Evolutionary conservation across 1,140 invertebrate genomes (phyloP), one percentile per base, ranked within the genome.

Genomic region (Neodiprion pinetum): DNA sequence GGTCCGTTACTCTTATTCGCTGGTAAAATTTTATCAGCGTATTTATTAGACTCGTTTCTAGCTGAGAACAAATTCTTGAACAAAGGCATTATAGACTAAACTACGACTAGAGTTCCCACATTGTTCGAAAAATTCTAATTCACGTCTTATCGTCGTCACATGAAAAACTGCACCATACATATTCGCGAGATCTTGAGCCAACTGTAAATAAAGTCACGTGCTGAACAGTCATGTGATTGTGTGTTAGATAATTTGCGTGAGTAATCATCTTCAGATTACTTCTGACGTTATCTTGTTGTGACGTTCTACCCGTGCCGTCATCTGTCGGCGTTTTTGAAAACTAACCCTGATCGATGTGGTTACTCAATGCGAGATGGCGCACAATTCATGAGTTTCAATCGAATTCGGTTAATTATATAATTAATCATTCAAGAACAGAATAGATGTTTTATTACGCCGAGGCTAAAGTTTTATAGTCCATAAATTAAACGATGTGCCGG

Each of bases 201-300:
- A 88, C 87, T 87, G 88, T 89, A 89, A 90, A 90, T 88, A 90
- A 90, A 90, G 88, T 90, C 90, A 90, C 90, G 89, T 90, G 89
- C 88, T 80, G 78, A 76, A 69, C 77, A 89, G 89, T 90, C 90
- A 90, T 90, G 90, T 90, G 90, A 90, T 89, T 82, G 83, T 73
- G 28, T 40, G 53, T 14, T 12, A 61, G n/a, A 61, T 40, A 40
- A 40, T 40, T 40, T 40, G 28, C 28, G n/a, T 40, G 28, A 17
- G n/a, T 61, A 61, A 61, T 9, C 11, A 61, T 61, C 11, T 61
- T 14, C 11, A 61, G 11, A 61, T 61, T 8, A 12, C 11, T 61
- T 61, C 5, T 61, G 53, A 61, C 53, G n/a, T 61, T 61, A 61
- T 61, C 53, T 61, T 17, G 53, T 14, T 17, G 53, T 61, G 53